These are phyloP conservation scores for Montipora capricornis DNA, from an alignment of 64 coral and sea anemone species.

Conservation along the genomic window DNA sequence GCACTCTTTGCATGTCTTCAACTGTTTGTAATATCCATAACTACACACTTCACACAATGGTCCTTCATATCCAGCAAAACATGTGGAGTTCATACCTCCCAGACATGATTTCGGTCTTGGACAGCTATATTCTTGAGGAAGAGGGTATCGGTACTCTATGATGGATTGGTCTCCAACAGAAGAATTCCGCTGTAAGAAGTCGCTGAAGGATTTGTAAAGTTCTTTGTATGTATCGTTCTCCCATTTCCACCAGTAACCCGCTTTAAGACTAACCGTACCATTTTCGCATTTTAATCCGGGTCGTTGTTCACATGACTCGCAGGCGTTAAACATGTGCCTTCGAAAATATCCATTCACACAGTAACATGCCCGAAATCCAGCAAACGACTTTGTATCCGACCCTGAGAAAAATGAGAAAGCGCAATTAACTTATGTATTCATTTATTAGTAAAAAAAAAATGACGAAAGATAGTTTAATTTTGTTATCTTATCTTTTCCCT, in stretches of 20 bases:
- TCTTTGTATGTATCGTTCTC: neutral
- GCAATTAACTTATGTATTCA: too few relatives aligned
- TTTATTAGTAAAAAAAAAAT: too few relatives aligned
- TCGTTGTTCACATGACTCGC: neutral
- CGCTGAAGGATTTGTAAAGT: slow-evolving; percentile 1
- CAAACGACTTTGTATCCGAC: neutral
- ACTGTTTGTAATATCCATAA: slow-evolving; percentile 15
- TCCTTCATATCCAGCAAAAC: slow-evolving; percentile 18
- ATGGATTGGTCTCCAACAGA: neutral
- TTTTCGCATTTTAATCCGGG: slow-evolving; percentile 5
- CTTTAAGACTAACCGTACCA: neutral
- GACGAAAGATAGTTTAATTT: too few relatives aligned
- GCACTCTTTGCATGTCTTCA: slow-evolving; percentile 38
- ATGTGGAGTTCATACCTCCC: neutral
- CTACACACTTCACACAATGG: slow-evolving; percentile 39
- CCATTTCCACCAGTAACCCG: slow-evolving; percentile 28
- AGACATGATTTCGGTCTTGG: neutral
- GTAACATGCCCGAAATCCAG: slow-evolving; percentile 10
- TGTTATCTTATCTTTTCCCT: too few relatives aligned
- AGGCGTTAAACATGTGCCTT: neutral
- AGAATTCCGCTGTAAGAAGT: neutral
- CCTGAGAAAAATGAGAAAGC: neutral
- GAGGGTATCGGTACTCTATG: neutral
- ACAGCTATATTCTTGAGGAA: neutral
- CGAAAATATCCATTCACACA: slow-evolving; percentile 3